Base-by-base conservation (phyloP, 2,888 invertebrate genomes). In the Nesidiocoris tenuis region DNA sequence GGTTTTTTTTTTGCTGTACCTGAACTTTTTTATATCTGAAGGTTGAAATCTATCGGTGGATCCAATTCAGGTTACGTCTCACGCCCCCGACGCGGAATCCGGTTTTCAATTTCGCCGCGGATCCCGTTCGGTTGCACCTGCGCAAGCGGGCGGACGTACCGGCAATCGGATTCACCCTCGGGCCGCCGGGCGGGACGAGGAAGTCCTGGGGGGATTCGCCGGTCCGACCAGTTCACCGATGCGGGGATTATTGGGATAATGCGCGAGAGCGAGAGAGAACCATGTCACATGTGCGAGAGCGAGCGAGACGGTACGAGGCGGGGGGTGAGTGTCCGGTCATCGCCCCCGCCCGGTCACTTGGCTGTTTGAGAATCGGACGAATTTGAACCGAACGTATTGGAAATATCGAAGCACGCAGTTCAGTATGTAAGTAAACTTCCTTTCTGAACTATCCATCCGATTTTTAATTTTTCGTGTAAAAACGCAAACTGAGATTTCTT, bases 191-290 rank as follows among this genome's bases (percentile, higher is more conserved):
- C 2, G 55, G n/a, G 67, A 19, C n/a, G 67, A 2, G 67, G 21
- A 55, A 56, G n/a, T n/a, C n/a, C n/a, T n/a, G n/a, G 67, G 56
- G 67, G 56, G 67, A 2, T 55, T 2, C 55, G 67, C 67, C 55
- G 67, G 67, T 67, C 55, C 67, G 67, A 67, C 67, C 67, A 67
- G 67, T 67, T 55, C 39, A 39, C 56, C 56, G 67, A 67, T 67
- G 67, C 54, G 67, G 39, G 39, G 39, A 39, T 39, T 39, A 39
- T 39, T 39, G 39, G 39, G 39, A 39, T 3, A 39, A 39, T 39
- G 12, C 39, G n/a, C 12, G 39, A 39, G 39, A 39, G 39, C 12
- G 12, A 39, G 12, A 39, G 39, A 39, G 39, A 39, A 12, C 5
- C n/a, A n/a, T n/a, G n/a, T n/a, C n/a, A n/a, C n/a, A n/a, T 12